Base-by-base conservation (phyloP, 2,888 invertebrate species). In the Dioctria linearis region DNA sequence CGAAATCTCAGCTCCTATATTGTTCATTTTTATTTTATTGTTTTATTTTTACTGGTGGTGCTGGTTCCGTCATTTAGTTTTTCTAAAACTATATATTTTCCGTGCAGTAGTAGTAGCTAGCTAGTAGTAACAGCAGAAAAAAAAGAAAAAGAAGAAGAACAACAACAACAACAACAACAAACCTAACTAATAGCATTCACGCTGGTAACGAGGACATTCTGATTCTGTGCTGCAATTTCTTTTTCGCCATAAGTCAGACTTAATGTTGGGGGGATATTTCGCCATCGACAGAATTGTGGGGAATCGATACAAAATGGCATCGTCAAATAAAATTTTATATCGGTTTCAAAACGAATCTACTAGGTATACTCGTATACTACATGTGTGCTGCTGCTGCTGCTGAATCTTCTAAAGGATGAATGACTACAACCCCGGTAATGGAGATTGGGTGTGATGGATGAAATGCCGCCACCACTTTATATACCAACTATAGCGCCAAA, bases 231-330 rank as follows among this genome's bases (percentile, higher is more conserved):
- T 83, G 83, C 83, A 83, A 82, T 83, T 82, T 82, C 83, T 83
- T 83, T 83, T 80, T 82, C 80, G 80, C 81, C 85, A 85, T 85
- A 85, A 85, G 83, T 85, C 84, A 85, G 85, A 82, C 84, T 85
- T 85, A 85, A 84, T 84, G 85, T 84, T n/a, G n/a, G 81, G 80
- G 67, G 25, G 25, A 54, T 82, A 78, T 80, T 81, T 82, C 73
- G 66, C 79, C 71, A 59, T 81, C 69, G 78, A 78, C 79, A 78
- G 82, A 81, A 82, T 85, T 86, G 85, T 85, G 84, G 83, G 84
- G 85, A 86, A 86, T 86, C 86, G 85, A 86, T 86, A 85, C 84
- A 85, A 85, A 85, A 85, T 85, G 84, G 84, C 85, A 84, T 85
- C 85, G 84, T 85, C 85, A 85, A 85, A 85, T 85, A 85, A 85